Evolutionary conservation across 2,888 invertebrate species (phyloP).

Genomic region (Metacarcinus magister): DNA sequence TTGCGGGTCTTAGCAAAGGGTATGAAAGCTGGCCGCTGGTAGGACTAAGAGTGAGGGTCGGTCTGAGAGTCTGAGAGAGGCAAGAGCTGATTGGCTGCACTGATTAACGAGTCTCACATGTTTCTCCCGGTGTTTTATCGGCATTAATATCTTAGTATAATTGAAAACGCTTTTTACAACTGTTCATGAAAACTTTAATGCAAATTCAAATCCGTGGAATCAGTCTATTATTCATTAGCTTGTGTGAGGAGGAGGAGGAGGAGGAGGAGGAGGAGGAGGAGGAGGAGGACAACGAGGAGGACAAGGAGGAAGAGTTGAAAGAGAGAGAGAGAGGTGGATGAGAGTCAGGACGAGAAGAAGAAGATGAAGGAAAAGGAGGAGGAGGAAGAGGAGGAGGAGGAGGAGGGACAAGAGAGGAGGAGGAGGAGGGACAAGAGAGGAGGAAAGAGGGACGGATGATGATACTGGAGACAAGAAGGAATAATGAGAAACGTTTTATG

Average conservation of each 20-base stretch:
- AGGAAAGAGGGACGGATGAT: neutral
- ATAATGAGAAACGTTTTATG: neutral
- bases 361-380: neutral
- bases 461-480: neutral
- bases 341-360: neutral
- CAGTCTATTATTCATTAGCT: slow-evolving; percentile 26
- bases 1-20: neutral
- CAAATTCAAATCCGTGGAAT: slow-evolving; percentile 26
- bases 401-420: neutral
- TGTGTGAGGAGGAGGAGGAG: neutral
- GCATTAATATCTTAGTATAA: slow-evolving; percentile 26
- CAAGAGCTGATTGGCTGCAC: neutral
- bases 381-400: neutral
- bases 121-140: neutral
- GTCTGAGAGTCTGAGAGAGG: neutral
- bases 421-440: neutral
- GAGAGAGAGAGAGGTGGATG: neutral
- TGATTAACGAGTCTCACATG: slow-evolving; percentile 26
- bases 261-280: neutral
- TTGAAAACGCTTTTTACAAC: slow-evolving; percentile 13
- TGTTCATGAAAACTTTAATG: neutral
- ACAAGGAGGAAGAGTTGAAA: neutral
- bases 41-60: neutral
- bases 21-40: neutral
- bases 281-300: neutral